Percentiles rank a stretch among this genome's conserved stretches.
phyloP scores from a whole-genome alignment of 2,113 vertebrate genomes.

The Tringa solitaria region DNA sequence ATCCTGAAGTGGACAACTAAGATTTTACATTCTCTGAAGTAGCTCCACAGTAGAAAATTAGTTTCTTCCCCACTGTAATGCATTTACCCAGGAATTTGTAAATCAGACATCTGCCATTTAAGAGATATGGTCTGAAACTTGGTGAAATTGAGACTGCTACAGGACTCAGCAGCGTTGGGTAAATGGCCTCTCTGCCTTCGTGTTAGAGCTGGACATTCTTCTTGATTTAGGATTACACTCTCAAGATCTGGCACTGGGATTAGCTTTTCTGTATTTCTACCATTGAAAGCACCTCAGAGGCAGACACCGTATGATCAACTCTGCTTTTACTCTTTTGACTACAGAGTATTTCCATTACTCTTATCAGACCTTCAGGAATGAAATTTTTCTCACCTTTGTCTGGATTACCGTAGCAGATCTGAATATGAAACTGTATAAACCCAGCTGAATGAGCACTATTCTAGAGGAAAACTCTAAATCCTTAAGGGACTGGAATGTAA shows the following conservation, averaged over 20 bases:
- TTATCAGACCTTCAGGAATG: neutral
- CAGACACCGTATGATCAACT: neutral
- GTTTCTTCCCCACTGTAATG: neutral
- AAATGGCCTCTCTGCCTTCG: neutral
- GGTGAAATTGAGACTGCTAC: neutral
- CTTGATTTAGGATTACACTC: neutral
- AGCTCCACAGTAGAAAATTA: neutral
- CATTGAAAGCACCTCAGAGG: neutral
- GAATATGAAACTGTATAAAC: neutral
- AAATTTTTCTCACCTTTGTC: neutral
- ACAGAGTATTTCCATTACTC: neutral
- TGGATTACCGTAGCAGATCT: neutral
- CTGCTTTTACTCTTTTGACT: neutral
- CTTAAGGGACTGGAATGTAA: neutral
- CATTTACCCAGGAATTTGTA: neutral
- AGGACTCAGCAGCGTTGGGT: neutral
- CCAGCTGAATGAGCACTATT: neutral
- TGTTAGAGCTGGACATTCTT: neutral
- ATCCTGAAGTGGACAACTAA: neutral
- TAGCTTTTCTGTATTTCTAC: neutral
- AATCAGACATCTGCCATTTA: neutral
- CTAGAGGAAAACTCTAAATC: neutral
- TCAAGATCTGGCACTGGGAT: neutral
- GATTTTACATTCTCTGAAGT: neutral
- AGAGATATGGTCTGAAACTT: neutral